Base-by-base conservation (phyloP, 23 tunicate genomes). In the Diplosoma virens region DNA sequence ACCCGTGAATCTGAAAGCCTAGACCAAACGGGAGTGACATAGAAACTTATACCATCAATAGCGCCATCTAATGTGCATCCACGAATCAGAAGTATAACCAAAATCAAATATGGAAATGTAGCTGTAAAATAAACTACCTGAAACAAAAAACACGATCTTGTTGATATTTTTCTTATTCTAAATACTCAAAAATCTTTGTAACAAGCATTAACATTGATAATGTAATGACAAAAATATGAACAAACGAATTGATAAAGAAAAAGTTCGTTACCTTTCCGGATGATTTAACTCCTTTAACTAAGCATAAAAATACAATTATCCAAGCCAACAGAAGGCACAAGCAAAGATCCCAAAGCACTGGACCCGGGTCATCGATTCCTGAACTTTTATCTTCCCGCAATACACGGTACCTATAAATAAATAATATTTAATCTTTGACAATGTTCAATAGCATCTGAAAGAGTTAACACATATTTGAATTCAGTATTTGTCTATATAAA, bases 91-190 rank as follows among this genome's bases (percentile, higher is more conserved):
- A 87, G 70, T 22, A 87, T 87, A 59, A 87, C 52, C 32, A 87
- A 61, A 50, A 87, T 87, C 31, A 87, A 41, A 82, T 87, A 87
- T 0, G 93, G 93, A 37, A 87, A 87, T 0, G 93, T 87, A 1
- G 93, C 93, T 34, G 93, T 87, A 78, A 87, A 87, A 50, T 87
- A 87, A 17, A 87, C 93, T 24, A 87, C 93, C 93, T 87, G 74
- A 7, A 71, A 23, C 14, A 29, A 53, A 56, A 11, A 56, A 41
- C 1, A 37, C 58, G 21, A 16, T 14, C 50, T 41, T 41, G 9
- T 7, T 41, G 9, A 14, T 7, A 41, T 41, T 41, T 41, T 41
- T 7, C 11, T 58, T 16, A 46, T 46, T 46, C 11, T 11, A 46
- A 46, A 46, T 11, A 11, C 11, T 46, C 16, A 46, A 46, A 11